phyloP scores from a whole-genome alignment of 2,113 vertebrate species.

The Silurus meridionalis region DNA sequence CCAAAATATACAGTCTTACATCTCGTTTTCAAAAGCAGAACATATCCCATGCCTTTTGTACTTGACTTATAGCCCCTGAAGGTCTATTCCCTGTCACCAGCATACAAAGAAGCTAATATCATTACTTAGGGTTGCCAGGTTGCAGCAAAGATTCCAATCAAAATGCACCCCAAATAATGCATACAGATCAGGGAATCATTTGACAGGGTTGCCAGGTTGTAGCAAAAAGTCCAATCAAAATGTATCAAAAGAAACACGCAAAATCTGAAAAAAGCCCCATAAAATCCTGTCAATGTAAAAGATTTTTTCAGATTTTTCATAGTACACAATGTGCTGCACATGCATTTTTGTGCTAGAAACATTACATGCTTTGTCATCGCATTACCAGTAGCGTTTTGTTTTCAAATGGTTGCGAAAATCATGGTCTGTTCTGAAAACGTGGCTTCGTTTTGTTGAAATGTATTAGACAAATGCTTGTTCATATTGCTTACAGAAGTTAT shows the following conservation, averaged over 20 bases:
- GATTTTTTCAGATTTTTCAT: background rate
- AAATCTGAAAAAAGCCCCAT: too few relatives aligned
- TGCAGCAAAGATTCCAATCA: background rate
- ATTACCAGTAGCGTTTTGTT: background rate
- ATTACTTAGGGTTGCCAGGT: background rate
- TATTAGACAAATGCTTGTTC: background rate
- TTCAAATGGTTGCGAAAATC: background rate
- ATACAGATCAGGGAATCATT: too few relatives aligned
- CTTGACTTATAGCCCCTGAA: too few relatives aligned
- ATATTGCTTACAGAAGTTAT: background rate
- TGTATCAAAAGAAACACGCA: too few relatives aligned
- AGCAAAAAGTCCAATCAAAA: too few relatives aligned
- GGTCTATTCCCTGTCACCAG: too few relatives aligned
- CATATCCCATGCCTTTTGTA: too few relatives aligned
- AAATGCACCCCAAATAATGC: background rate
- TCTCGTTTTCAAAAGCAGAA: too few relatives aligned
- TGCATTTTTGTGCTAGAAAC: background rate
- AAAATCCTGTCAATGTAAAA: too few relatives aligned
- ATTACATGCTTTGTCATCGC: background rate
- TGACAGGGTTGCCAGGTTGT: too few relatives aligned
- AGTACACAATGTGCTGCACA: background rate
- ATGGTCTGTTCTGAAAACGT: background rate
- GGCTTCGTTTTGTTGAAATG: too few relatives aligned
- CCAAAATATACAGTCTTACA: too few relatives aligned
- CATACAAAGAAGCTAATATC: background rate